Evolutionary conservation across 2,797 vertebrate species (phyloP).

Genomic region (Gymnothorax reevesii): DNA sequence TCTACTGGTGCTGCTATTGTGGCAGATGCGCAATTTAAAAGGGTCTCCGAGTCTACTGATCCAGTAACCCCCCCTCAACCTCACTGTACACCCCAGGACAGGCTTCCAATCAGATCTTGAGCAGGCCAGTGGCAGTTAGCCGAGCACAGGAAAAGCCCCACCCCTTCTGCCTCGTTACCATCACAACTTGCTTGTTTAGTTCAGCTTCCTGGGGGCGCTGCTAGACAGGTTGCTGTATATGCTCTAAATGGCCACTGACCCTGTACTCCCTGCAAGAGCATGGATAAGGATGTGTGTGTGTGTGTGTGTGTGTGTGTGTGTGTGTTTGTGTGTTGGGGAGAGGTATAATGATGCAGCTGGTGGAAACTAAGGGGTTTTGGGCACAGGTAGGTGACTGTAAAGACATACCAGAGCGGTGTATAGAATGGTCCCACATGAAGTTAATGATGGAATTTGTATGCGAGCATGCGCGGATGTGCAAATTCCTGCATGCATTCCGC

Average conservation of each 20-base stretch:
- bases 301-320: no score
- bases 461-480: not conserved
- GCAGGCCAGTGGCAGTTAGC: constrained; percentile 6
- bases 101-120: constrained; percentile 51
- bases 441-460: not conserved
- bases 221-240: constrained; percentile 66
- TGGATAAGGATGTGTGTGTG: no score
- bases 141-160: constrained; percentile 12
- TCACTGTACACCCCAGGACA: constrained; percentile 37
- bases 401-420: no score
- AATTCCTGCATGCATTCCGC: not conserved
- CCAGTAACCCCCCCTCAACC: not conserved
- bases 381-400: no score
- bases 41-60: constrained; percentile 24
- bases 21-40: not conserved
- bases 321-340: no score
- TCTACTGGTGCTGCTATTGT: not conserved
- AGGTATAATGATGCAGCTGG: not conserved
- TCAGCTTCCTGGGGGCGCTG: constrained; percentile 66
- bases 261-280: constrained; percentile 53
- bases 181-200: constrained; percentile 59
- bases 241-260: constrained; percentile 67
- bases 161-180: constrained; percentile 40
- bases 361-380: not conserved
- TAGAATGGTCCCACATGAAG: no score